Evolutionary conservation across 1,140 invertebrate species (phyloP), one percentile per base, ranked within the genome.

Genomic region (Acarapis woodi): DNA sequence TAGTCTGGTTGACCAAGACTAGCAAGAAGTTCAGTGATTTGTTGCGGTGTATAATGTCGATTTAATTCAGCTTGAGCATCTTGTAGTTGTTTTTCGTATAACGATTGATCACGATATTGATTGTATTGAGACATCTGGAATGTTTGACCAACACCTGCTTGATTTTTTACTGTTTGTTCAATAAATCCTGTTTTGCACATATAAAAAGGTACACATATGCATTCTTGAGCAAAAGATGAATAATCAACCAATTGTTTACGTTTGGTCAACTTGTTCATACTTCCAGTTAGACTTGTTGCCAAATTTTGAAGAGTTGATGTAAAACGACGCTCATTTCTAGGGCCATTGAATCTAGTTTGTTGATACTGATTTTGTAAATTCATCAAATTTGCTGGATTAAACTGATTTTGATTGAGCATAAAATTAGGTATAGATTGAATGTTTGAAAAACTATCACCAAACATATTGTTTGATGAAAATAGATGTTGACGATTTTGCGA

Each of bases 151-250:
- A 15, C 4, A 4, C 24, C 20, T 24, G 32, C 4, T 15, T 14
- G 14, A 22, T 16, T 24, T 35, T 40, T 24, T n/a, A 15, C 14
- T 35, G 9, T 22, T 33, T 39, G 30, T 25, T 35, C 33, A 6
- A 49, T n/a, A 22, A 42, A 47, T 12, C 48, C 48, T 35, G 49
- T 47, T 32, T 39, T 43, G 37, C 48, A 49, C 35, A 49, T 36
- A 19, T 49, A 49, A 23, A 49, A 49, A 2, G 48, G 48, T 6
- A 49, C 48, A 40, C 48, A 49, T 35, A 49, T 21, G 37, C 48
- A 49, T 16, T 46, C 42, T 45, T 32, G 3, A 6, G 24, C 12
- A 16, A 18, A 2, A 15, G 29, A 9, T 28, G 10, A 10, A 9
- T 25, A 12, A 32, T 41, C 5, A n/a, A 5, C 10, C n/a, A n/a